These are phyloP conservation scores for Drosophila navojoa DNA, from an alignment of 1,140 invertebrate genomes.

Conservation along the genomic window DNA sequence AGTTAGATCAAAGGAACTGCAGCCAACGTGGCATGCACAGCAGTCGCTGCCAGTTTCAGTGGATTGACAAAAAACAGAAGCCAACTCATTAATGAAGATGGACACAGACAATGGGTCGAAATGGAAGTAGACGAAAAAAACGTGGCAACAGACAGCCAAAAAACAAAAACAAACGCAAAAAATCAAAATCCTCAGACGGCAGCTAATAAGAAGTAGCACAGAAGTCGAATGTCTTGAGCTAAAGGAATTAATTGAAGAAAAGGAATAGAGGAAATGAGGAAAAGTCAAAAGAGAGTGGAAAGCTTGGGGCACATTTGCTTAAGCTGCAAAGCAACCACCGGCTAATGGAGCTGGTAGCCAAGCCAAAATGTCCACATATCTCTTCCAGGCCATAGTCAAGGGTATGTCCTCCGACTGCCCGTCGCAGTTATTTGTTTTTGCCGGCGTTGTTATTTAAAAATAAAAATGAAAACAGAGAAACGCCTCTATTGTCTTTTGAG, in stretches of 20 bases:
- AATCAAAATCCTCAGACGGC: conserved; percentile 15
- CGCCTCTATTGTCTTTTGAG: conserved; percentile 54
- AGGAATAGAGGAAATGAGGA: neutral
- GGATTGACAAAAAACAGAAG: conserved; percentile 11
- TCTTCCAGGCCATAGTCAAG: conserved; percentile 21
- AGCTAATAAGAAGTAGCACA: conserved; percentile 36
- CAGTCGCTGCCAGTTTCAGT: conserved; percentile 6
- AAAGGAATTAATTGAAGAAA: conserved; percentile 54
- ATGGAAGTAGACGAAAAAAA: conserved; percentile 10
- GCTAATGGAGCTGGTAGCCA: conserved; percentile 16
- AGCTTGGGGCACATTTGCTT: conserved; percentile 33
- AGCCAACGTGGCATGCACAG: conserved; percentile 28
- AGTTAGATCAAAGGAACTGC: conserved; percentile 34
- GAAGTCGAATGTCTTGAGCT: conserved; percentile 44
- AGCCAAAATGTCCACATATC: conserved; percentile 54
- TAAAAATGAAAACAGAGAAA: conserved; percentile 15
- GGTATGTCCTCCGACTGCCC: neutral
- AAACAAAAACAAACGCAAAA: conserved; percentile 3
- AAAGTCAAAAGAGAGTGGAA: neutral
- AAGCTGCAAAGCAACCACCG: conserved; percentile 30
- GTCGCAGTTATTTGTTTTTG: conserved; percentile 43
- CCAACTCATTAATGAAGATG: conserved; percentile 48
- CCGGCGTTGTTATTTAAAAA: conserved; percentile 38
- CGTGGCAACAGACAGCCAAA: conserved; percentile 9
- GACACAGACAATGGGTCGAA: conserved; percentile 35